These are phyloP conservation scores for Gymnogyps californianus DNA, from an alignment of 2,113 vertebrate species.

Conservation along the genomic window DNA sequence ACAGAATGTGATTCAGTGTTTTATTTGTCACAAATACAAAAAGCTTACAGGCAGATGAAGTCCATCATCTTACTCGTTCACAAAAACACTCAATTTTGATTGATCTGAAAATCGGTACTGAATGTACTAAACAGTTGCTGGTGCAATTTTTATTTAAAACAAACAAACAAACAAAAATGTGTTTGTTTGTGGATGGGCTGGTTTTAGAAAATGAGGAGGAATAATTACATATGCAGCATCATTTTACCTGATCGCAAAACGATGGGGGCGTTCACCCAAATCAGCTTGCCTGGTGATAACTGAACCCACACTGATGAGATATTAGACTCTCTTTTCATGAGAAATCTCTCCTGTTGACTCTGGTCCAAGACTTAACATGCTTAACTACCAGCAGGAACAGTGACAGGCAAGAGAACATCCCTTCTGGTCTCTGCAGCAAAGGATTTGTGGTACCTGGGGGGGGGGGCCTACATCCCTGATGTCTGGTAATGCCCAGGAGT, in stretches of 20 bases:
- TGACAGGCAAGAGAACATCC: not conserved
- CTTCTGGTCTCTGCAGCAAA: not conserved
- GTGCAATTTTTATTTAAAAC: not conserved
- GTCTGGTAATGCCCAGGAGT: not conserved
- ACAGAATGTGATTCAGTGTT: not conserved
- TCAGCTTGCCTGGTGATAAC: not conserved
- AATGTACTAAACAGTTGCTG: not conserved
- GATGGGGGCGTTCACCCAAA: not conserved
- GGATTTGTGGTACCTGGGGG: not conserved
- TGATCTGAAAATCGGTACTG: not conserved
- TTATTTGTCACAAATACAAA: not conserved
- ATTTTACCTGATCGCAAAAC: not conserved
- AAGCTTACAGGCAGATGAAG: not conserved
- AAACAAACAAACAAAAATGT: too few relatives aligned
- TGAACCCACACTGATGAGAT: not conserved
- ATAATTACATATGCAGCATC: not conserved
- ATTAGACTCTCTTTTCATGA: not conserved
- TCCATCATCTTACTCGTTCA: not conserved
- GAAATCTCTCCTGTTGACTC: not conserved
- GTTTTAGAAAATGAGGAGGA: not conserved
- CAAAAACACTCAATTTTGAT: not conserved
- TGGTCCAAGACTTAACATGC: not conserved
- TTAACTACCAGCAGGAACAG: not conserved
- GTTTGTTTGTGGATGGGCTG: not conserved
- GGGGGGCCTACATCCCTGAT: not conserved